Conservation (phyloP, 2,888 invertebrate genomes). For the Schrankia costaestrigalis region DNA sequence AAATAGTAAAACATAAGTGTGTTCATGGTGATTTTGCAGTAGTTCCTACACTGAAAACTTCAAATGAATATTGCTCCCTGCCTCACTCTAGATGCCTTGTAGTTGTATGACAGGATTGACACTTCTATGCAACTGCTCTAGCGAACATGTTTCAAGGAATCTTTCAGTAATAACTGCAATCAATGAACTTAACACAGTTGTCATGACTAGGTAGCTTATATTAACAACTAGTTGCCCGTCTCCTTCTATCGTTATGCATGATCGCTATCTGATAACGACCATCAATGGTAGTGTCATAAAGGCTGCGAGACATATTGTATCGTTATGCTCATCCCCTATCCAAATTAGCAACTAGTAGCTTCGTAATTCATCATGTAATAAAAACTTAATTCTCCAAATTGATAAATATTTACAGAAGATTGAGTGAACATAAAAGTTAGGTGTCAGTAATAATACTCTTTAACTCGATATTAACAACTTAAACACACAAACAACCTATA, state of each 20-base stretch:
- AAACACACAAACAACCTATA: no score
- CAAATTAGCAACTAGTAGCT: conserved; percentile 5
- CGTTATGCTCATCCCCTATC: conserved; percentile 2
- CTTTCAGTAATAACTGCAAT: conserved; percentile 27
- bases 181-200: conserved; percentile 11
- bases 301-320: conserved; percentile 7
- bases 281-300: conserved; percentile 12
- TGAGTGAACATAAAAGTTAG: no score
- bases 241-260: conserved; percentile 31
- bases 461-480: no score
- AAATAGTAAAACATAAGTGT: conserved; percentile 5
- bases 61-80: conserved; percentile 25
- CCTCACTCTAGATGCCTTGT: conserved; percentile 25
- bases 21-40: conserved; percentile 40
- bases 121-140: conserved; percentile 3
- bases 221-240: conserved; percentile 25
- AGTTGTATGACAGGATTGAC: conserved; percentile 15
- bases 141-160: conserved; percentile 20
- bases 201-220: conserved; percentile 14
- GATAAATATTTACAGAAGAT: no score
- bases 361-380: no score
- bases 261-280: conserved; percentile 23
- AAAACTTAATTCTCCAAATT: no score
- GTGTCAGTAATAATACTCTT: no score
- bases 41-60: conserved; percentile 39